Evolutionary conservation across 2,113 vertebrate species (phyloP), one percentile per base, ranked within the genome.

Genomic region (Antidorcas marsupialis): DNA sequence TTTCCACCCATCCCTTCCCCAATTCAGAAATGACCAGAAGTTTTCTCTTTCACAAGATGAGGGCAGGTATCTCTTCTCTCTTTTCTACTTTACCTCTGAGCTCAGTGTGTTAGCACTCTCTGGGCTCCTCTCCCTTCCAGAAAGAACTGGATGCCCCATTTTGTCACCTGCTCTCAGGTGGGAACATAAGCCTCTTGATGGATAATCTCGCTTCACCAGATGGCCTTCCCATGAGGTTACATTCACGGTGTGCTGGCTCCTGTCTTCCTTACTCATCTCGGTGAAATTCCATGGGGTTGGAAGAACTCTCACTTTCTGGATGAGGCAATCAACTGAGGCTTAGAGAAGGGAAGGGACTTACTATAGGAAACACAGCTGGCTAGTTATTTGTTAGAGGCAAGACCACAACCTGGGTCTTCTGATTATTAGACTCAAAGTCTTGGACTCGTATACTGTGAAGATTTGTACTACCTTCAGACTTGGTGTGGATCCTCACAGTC

Each of bases 111-210:
- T 13, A 5, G 97, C 89, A 98, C 97, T 98, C 95, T 95, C 94
- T 98, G 97, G 97, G 95, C 11, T 97, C 97, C 67, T 78, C 67
- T 98, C 76, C 53, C 87, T 97, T 97, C 67, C 91, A 91, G 83
- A 93, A 96, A 96, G 95, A 98, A 53, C 93, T 89, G 88, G 67
- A 36, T 95, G 53, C 17, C 97, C 97, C 97, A 90, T 95, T 89
- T 94, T 97, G 99, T 99, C 98, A 99, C 98, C 98, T 98, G 98
- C 97, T 98, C 92, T 96, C 87, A 97, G 98, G 98, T 98, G 67
- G 91, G 89, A 98, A 97, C 98, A 92, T 86, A 97, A 98, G 95
- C 98, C 98, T 95, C 50, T 89, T 43, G 95, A 95, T 91, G 96
- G 96, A 96, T 97, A 97, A 97, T 71, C 87, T 90, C 59, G 28